These are phyloP conservation scores for Arnoldichthys spilopterus DNA, from an alignment of 2,797 vertebrate species.

Conservation along the genomic window DNA sequence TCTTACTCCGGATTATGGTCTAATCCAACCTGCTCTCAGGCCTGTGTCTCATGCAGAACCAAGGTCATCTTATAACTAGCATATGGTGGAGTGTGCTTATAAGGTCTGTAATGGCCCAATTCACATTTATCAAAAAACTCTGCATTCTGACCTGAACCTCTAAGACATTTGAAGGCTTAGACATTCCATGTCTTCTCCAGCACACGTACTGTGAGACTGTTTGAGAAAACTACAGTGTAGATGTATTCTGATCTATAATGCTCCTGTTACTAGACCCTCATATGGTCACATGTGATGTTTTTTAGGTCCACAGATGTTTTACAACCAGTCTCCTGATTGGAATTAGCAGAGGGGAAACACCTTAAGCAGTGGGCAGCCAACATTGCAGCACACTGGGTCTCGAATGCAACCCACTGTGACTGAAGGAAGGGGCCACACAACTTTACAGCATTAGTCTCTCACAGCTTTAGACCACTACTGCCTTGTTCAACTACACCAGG, in stretches of 20 bases:
- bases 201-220: no score
- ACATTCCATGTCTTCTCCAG: not conserved
- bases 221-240: not conserved
- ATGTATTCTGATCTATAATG: not conserved
- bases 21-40: slow-evolving; percentile 39
- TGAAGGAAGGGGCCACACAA: no score
- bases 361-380: no score
- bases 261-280: not conserved
- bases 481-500: no score
- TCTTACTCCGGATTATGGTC: slow-evolving; percentile 37
- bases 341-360: no score
- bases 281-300: not conserved
- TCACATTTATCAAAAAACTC: not conserved
- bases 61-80: slow-evolving; percentile 21
- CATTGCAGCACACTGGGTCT: no score
- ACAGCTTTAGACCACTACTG: no score
- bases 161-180: not conserved
- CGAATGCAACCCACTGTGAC: no score
- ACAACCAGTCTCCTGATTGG: no score
- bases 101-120: not conserved
- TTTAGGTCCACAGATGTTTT: not conserved
- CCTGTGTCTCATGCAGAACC: not conserved
- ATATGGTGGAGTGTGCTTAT: not conserved
- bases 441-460: no score
- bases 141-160: not conserved